phyloP scores from a whole-genome alignment of 2,113 vertebrate genomes.

The Rhineura floridana region DNA sequence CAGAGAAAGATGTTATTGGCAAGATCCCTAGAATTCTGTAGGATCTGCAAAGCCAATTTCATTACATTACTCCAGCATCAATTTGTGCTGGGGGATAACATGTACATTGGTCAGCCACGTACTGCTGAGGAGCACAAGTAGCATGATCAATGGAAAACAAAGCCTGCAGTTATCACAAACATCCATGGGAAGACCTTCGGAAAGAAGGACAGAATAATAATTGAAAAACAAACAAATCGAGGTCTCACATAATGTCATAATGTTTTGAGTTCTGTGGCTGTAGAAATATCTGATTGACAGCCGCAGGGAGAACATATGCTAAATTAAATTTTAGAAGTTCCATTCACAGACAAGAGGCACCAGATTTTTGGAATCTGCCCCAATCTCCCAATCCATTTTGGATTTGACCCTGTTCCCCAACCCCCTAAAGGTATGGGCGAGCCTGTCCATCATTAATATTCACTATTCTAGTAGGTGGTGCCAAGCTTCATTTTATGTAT shows the following conservation, averaged over 20 bases:
- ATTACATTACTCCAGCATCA: not conserved
- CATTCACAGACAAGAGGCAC: not conserved
- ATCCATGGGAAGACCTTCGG: not conserved
- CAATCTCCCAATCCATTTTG: too few relatives aligned
- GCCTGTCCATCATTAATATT: too few relatives aligned
- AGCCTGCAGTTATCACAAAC: not conserved
- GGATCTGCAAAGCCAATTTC: not conserved
- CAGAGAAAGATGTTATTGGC: not conserved
- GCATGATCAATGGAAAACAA: not conserved
- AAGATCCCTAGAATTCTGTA: conserved; percentile 17
- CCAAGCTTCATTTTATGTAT: too few relatives aligned
- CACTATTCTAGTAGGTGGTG: too few relatives aligned
- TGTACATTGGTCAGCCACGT: not conserved
- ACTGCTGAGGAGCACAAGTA: not conserved
- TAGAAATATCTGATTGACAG: not conserved
- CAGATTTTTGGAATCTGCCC: too few relatives aligned
- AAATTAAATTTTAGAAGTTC: not conserved
- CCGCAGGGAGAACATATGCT: not conserved
- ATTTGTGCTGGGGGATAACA: conserved; percentile 1
- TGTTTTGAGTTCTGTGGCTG: not conserved
- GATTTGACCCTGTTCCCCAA: too few relatives aligned
- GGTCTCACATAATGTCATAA: not conserved
- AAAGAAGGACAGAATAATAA: too few relatives aligned
- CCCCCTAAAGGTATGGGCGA: too few relatives aligned
- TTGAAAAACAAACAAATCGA: not conserved